Base-by-base conservation (phyloP, 2,888 invertebrate genomes). In the Amorpha juglandis region DNA sequence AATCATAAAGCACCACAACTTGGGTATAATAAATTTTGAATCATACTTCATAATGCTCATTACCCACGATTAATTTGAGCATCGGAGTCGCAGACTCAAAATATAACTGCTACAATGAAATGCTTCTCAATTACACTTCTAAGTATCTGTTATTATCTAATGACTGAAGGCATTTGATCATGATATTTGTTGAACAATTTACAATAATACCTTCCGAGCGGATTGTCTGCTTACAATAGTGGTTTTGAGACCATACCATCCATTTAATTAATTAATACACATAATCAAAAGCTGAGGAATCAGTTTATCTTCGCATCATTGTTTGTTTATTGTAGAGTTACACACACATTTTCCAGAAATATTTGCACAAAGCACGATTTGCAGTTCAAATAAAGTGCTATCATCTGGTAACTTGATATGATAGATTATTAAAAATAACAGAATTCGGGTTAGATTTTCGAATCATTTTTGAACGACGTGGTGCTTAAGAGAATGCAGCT, bases 131-230 rank as follows among this genome's bases (percentile, higher is more conserved):
- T 69, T 71, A 63, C 68, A 55, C 27, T 64, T 69, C 65, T 67
- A 69, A 70, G 67, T 68, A 63, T 66, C 68, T 65, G 58, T 50
- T 58, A 50, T 27, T 62, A 62, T 45, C 52, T 63, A 66, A 66
- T 53, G 33, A 63, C 62, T 52, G 45, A 63, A 63, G 50, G 63
- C 50, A 65, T 68, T 63, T 63, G 51, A 65, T 64, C 52, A 45
- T 33, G 55, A 63, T 45, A 65, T 68, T 63, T 50, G 63, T 42
- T 16, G 19, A 73, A 68, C 68, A 71, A 76, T 74, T 72, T 73
- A 73, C 71, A 74, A 70, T 75, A 75, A 75, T 67, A 65, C 62
- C 67, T 68, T 63, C 55, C 63, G 64, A 64, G 62, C 65, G 33
- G 65, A 45, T 58, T 63, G 62, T 50, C 62, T 51, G 35, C 58